A percentile compares a stretch with the other conserved stretches of the same genome.
Evolutionary conservation across 2,888 invertebrate genomes (phyloP).

Genomic region (Nephrocerus scutellatus): DNA sequence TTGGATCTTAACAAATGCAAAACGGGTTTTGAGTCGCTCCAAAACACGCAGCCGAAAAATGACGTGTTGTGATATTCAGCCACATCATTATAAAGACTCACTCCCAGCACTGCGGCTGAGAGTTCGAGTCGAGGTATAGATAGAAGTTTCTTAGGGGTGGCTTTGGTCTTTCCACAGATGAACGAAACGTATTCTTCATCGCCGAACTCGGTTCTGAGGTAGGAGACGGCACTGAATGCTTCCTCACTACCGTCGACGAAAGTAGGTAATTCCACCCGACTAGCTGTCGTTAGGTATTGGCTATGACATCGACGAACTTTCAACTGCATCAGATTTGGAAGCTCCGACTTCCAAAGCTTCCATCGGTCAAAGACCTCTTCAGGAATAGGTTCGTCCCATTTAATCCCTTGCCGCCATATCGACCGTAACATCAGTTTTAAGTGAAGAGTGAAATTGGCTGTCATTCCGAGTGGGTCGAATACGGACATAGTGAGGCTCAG

Average conservation of each 20-base stretch:
- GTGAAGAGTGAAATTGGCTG: too few species aligned
- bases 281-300: neutral
- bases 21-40: conserved; percentile 6
- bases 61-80: neutral
- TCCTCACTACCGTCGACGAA: conserved; percentile 9
- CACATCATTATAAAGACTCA: conserved; percentile 1
- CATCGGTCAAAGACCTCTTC: neutral
- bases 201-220: neutral
- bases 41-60: neutral
- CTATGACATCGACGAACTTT: conserved; percentile 3
- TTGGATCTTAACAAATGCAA: conserved; percentile 4
- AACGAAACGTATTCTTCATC: neutral
- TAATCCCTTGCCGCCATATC: too few species aligned
- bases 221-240: conserved; percentile 7
- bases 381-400: too few species aligned
- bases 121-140: conserved; percentile 6
- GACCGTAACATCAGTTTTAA: too few species aligned
- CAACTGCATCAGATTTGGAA: neutral
- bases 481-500: too few species aligned
- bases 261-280: neutral
- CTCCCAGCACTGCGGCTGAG: conserved; percentile 4
- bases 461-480: too few species aligned
- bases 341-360: conserved; percentile 1
- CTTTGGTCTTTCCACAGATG: conserved; percentile 1
- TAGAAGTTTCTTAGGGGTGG: conserved; percentile 3